phyloP scores from a whole-genome alignment of 2,888 invertebrate genomes.

The Venustoraphidia nigricollis region DNA sequence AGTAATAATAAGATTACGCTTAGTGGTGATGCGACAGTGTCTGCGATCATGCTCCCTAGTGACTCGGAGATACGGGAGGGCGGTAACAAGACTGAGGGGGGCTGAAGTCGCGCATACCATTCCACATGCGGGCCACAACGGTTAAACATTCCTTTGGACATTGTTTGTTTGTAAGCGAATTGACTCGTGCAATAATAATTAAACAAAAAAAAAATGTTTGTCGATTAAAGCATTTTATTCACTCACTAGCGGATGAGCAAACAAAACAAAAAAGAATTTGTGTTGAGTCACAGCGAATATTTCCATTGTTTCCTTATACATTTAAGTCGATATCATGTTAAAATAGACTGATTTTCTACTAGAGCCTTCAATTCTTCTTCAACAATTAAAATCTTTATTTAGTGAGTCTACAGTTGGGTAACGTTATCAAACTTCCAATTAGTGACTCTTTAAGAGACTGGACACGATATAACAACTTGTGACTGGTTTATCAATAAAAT shows the following conservation, averaged over 20 bases:
- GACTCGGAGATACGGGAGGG: slow-evolving; percentile 16
- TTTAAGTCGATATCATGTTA: no score
- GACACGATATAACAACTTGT: no score
- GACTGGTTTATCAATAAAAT: no score
- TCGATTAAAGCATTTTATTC: slow-evolving; percentile 10
- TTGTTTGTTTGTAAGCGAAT: not conserved
- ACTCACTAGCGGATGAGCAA: not conserved
- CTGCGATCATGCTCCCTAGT: slow-evolving; percentile 18
- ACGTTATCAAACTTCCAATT: no score
- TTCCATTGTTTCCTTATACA: no score
- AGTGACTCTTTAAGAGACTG: no score
- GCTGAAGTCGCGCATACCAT: slow-evolving; percentile 1
- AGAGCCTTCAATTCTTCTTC: no score
- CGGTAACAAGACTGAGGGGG: slow-evolving; percentile 18
- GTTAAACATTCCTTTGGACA: not conserved
- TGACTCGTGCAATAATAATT: not conserved
- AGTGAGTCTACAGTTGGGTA: no score
- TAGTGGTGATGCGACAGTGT: slow-evolving; percentile 7
- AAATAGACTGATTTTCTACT: no score
- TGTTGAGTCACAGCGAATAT: no score
- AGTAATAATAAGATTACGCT: slow-evolving; percentile 7
- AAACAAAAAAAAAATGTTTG: slow-evolving; percentile 7
- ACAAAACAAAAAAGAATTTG: slow-evolving; percentile 1
- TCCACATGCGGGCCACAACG: not conserved
- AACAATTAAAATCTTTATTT: no score